These are phyloP conservation scores for Drosophila buzzatii DNA, from an alignment of 2,888 invertebrate species.

Conservation along the genomic window DNA sequence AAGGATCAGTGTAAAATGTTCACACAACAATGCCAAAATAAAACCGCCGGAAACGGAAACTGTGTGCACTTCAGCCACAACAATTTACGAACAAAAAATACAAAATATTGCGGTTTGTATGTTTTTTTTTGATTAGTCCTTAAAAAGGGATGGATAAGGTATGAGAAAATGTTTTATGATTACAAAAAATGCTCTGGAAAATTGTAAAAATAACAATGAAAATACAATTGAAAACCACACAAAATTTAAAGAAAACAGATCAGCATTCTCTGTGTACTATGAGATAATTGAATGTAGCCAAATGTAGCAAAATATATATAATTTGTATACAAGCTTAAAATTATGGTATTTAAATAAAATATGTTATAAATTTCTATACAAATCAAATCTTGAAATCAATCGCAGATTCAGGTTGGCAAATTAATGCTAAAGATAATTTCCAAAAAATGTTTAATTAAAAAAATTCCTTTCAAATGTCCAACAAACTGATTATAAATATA, in stretches of 20 bases:
- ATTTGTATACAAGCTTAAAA: neutral
- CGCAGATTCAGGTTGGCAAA: too few relatives aligned
- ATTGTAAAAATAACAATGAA: slow-evolving; percentile 19
- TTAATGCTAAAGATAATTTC: too few relatives aligned
- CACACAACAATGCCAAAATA: slow-evolving; percentile 81
- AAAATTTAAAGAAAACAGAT: neutral
- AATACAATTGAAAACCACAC: slow-evolving; percentile 11
- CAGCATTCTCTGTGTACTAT: neutral
- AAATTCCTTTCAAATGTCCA: too few relatives aligned
- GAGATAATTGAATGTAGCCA: neutral
- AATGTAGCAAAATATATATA: neutral
- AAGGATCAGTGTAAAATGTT: slow-evolving; percentile 77
- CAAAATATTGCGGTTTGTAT: slow-evolving; percentile 54
- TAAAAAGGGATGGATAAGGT: slow-evolving; percentile 27
- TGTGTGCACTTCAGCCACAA: slow-evolving; percentile 48
- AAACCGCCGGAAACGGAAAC: slow-evolving; percentile 80
- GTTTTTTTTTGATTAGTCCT: slow-evolving; percentile 32
- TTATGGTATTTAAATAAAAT: neutral
- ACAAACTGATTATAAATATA: too few relatives aligned
- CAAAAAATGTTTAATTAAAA: too few relatives aligned
- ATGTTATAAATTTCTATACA: neutral
- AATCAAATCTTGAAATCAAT: too few relatives aligned
- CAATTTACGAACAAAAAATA: slow-evolving; percentile 18
- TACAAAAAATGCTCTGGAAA: slow-evolving; percentile 11
- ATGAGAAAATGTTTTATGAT: slow-evolving; percentile 69